phyloP scores from a whole-genome alignment of 1,140 invertebrate species.

The Sycophila sp. region DNA sequence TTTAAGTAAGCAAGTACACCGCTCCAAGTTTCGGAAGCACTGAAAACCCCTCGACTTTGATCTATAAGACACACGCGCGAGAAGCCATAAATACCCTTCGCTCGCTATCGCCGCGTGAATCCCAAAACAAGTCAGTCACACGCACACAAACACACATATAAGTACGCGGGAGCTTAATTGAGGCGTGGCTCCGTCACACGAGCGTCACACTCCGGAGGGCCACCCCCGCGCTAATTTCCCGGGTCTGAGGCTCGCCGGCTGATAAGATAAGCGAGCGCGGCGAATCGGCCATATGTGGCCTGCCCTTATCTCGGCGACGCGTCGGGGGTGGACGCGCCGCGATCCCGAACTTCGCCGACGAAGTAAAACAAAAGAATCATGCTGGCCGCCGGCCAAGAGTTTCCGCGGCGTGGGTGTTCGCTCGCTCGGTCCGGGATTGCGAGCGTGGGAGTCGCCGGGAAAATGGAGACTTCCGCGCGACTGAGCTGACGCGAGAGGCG shows the following conservation, averaged over 20 bases:
- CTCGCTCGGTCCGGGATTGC: not conserved
- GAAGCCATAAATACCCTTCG: too few relatives aligned
- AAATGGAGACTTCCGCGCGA: not conserved
- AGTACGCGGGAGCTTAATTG: slow-evolving; percentile 63
- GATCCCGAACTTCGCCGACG: too few relatives aligned
- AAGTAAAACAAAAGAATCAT: slow-evolving; percentile 66
- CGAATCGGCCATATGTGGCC: slow-evolving; percentile 52
- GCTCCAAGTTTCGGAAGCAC: too few relatives aligned
- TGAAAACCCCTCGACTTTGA: not conserved
- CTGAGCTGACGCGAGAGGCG: too few relatives aligned
- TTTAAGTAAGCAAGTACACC: too few relatives aligned
- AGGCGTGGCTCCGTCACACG: slow-evolving; percentile 55
- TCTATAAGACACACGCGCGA: too few relatives aligned
- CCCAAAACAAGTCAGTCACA: too few relatives aligned
- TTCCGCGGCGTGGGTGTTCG: not conserved
- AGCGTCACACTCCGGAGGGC: not conserved
- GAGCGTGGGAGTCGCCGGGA: too few relatives aligned
- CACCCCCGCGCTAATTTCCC: not conserved
- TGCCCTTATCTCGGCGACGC: slow-evolving; percentile 48
- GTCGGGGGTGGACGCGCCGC: too few relatives aligned
- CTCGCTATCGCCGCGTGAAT: too few relatives aligned
- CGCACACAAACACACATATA: too few relatives aligned
- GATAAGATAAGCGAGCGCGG: slow-evolving; percentile 57
- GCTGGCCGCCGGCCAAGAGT: slow-evolving; percentile 56
- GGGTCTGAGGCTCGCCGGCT: slow-evolving; percentile 40